Evolutionary conservation across 2,113 vertebrate genomes (phyloP), one percentile per base, ranked within the genome.

Genomic region (Trogon melanurus): DNA sequence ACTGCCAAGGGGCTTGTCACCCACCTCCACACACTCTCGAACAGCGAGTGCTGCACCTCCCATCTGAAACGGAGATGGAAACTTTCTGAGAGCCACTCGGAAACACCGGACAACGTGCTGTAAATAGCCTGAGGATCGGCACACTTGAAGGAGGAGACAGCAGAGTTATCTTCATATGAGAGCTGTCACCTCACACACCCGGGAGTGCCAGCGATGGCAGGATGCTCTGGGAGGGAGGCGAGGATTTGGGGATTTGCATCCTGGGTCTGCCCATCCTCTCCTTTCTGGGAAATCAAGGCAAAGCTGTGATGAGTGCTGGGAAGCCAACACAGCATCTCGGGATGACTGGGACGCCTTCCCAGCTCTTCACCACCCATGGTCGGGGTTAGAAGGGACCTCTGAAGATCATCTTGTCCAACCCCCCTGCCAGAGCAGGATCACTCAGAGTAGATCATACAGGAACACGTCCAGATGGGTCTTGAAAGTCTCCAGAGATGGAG

Each of bases 31-130:
- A 12, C 3, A 2, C 20, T 19, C 60, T 6, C 2, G 0, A 78
- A 5, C 18, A 5, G 4, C 0, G 1, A 73, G 70, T 16, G 32
- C 80, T 86, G 38, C 4, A 0, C 29, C 38, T 48, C 57, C 32
- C 20, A 1, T 16, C 76, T 29, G 34, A 81, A 80, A 29, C 3
- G 0, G 70, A 66, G 70, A 16, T 16, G 65, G 88, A 79, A 82
- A 75, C 61, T 23, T 47, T 47, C 78, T 0, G 1, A 71, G 66
- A 75, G 17, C 36, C 61, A 14, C 65, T 41, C 72, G 23, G 65
- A 45, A 66, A 41, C 23, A 8, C 66, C 13, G 51, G 41, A 10
- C 6, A 57, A 58, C 65, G 10, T 1, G 1, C 65, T 82, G 74
- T 3, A 69, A 71, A 23, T 16, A 85, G 56, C 85, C 81, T 0